These are phyloP conservation scores for Rhagonycha fulva DNA, from an alignment of 2,888 invertebrate species.

Conservation along the genomic window DNA sequence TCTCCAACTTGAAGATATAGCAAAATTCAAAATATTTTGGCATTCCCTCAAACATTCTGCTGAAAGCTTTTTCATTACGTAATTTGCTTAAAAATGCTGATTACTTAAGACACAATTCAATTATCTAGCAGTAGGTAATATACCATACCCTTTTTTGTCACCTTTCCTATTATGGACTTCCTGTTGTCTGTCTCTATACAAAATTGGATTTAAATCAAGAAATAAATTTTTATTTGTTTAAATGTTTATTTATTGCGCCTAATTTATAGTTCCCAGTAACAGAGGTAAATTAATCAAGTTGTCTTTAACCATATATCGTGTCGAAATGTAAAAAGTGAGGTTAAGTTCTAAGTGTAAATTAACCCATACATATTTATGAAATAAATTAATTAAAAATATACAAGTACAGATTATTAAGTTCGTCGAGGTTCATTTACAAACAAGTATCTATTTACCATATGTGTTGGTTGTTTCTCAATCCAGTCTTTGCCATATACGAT, in stretches of 20 bases:
- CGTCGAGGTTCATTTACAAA: conserved; percentile 21
- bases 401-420: neutral
- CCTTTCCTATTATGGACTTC: neutral
- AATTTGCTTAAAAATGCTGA: neutral
- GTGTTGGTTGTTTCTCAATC: conserved; percentile 23
- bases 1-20: neutral
- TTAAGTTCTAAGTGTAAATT: neutral
- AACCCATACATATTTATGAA: neutral
- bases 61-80: neutral
- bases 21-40: neutral
- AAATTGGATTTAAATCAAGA: neutral
- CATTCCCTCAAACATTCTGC: too few species aligned
- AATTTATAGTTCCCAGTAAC: neutral
- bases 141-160: neutral
- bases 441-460: conserved; percentile 32
- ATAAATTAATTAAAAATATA: neutral
- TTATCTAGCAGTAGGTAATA: neutral
- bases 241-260: neutral
- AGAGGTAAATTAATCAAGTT: neutral
- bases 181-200: neutral
- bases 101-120: neutral
- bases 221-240: neutral
- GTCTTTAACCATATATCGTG: neutral
- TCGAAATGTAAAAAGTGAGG: neutral
- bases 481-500: conserved; percentile 18